Base-by-base conservation (phyloP, 2,113 vertebrate genomes). In the Haplochromis burtoni region DNA sequence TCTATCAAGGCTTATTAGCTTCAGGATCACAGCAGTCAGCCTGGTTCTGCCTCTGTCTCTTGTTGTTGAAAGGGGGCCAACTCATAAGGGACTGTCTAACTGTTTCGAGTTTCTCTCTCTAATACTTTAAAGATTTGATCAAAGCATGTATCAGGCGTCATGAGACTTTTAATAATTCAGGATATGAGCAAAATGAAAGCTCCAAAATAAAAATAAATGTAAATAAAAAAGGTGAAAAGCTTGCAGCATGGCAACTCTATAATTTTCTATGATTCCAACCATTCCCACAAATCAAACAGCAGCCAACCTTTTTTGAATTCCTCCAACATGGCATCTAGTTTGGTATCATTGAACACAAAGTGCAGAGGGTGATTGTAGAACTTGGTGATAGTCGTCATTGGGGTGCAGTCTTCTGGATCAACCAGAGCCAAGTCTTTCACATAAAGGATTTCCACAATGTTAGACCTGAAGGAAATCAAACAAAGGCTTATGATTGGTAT, bases 301-400 rank as follows among this genome's bases (percentile, higher is more conserved):
- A 51, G 35, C 89, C 86, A 92, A 97, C 98, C 98, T 97, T 97
- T 97, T 90, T 98, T 98, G 94, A 98, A 98, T 93, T 98, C 98
- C 93, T 98, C 98, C 92, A 98, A 90, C 91, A 98, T 97, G 9
- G 98, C 97, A 21, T 98, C 98, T 92, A 98, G 95, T 59, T 98
- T 98, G 81, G 98, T 98, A 96, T 98, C 98, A 6, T 98, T 98
- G 94, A 98, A 98, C 49, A 98, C 98, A 29, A 97, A 98, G 94
- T 98, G 98, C 68, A 98, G 96, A 0, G 98, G 98, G 83, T 98
- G 98, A 54, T 97, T 98, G 96, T 98, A 98, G 94, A 98, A 98
- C 85, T 98, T 98, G 59, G 97, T 98, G 94, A 98, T 98, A 89
- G 97, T 98, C 40, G 96, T 98, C 94, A 98, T 97, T 1, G 98